Base-by-base conservation (phyloP, 1,140 invertebrate species). In the Drosophila quadrilineata region DNA sequence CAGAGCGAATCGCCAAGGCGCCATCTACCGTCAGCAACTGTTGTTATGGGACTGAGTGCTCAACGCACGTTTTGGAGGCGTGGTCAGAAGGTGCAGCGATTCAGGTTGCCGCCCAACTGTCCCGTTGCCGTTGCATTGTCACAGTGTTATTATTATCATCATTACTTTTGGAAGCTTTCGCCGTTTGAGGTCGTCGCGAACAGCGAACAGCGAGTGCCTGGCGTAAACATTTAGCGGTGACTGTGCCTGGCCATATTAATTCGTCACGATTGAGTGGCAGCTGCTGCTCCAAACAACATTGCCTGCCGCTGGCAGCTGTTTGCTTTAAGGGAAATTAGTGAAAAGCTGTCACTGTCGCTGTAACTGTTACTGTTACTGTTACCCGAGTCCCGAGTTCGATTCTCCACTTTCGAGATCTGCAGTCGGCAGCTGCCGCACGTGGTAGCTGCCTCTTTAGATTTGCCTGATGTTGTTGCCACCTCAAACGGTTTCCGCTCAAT, bases 241-340 rank as follows among this genome's bases (percentile, higher is more conserved):
- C n/a, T n/a, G n/a, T n/a, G n/a, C n/a, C n/a, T 49, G 21, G 43
- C 71, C 77, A 65, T 84, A 77, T 84, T 74, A 84, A 77, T 84
- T 85, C 77, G 77, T 84, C 73, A 84, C 79, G 79, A 85, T 52
- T 77, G 73, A 82, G 46, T 82, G 77, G 69, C 69, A 84, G 76
- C 77, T 70, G 64, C 45, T 24, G 53, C 60, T 38, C 1, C 26
- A 33, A 60, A 43, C 45, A 48, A 31, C 46, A 28, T 22, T 5
- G 36, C 53, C 46, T 35, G 62, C 75, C 63, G 76, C 73, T 84
- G 40, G 62, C 75, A 68, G 76, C 73, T 84, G 76, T 46, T 62
- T 63, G 50, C 65, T 70, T 62, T 49, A 74, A 80, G 75, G 77
- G 70, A 84, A 82, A 82, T 77, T 66, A 62, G 74, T 73, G 73